Base-by-base conservation (phyloP, 2,888 invertebrate genomes). In the Tricholauxania praeusta region DNA sequence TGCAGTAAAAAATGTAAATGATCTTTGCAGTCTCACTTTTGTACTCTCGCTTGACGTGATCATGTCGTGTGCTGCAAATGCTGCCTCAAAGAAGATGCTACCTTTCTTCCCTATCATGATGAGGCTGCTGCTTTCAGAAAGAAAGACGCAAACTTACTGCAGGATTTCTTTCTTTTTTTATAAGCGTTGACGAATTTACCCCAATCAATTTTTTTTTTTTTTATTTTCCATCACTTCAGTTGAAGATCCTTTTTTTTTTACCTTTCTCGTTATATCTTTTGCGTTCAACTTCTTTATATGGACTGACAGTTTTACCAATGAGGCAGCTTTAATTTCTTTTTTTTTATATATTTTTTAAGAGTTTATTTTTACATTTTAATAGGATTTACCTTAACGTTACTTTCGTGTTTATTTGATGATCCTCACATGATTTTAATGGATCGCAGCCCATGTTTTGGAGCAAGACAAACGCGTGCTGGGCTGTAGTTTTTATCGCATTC, bases 381-480 rank as follows among this genome's bases (percentile, higher is more conserved):
- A 80, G 81, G 82, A 82, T 82, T 82, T 82, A 39, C 80, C 79
- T 81, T 78, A 78, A 76, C 48, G 55, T 52, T 60, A 47, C 77
- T 78, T 77, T 55, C 59, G 64, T 62, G 68, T 72, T 59, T 69
- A 57, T 69, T 69, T 69, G 17, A 60, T 62, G 69, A 69, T 69
- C 69, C 32, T 51, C 60, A 49, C 53, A 15, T 28, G 52, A 15
- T 63, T 70, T 70, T 70, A 14, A 70, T 68, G 68, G 48, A 48
- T 57, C 53, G 52, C 22, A 28, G 28, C 28, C 28, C 3, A 28
- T 28, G 70, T 32, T 70, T n/a, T 62, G 70, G 62, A 70, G 62
- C 60, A 62, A 17, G 70, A 39, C 53, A 19, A 19, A 52, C 62
- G 62, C 70, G 70, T 70, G 70, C 70, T 51, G 17, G 12, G 55